phyloP scores from a whole-genome alignment of 92 coral and sea anemone genomes.

The Diadumene lineata region DNA sequence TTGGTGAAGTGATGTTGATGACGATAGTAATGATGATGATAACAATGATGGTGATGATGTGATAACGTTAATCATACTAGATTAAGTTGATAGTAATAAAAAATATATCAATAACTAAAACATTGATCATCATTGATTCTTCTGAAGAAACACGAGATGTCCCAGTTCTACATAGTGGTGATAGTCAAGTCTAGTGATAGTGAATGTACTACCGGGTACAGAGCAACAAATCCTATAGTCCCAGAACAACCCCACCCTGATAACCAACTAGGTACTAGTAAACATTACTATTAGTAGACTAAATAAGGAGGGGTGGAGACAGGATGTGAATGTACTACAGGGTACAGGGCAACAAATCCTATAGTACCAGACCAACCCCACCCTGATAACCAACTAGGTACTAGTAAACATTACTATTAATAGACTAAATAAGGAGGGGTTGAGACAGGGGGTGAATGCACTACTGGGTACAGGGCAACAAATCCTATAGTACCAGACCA shows the following conservation, averaged over 20 bases:
- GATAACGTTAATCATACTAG: too few species aligned
- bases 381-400: background rate
- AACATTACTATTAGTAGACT: too few species aligned
- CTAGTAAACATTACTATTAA: too few species aligned
- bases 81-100: too few species aligned
- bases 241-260: constrained; percentile 14
- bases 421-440: too few species aligned
- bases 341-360: constrained; percentile 62
- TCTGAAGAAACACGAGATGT: constrained; percentile 40
- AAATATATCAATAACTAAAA: too few species aligned
- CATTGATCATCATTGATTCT: too few species aligned
- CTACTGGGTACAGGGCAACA: constrained; percentile 52
- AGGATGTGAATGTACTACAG: constrained; percentile 74
- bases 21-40: background rate
- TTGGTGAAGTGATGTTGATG: background rate
- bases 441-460: too few species aligned
- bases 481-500: constrained; percentile 55
- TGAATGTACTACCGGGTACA: constrained; percentile 72
- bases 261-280: background rate
- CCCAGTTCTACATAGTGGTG: constrained; percentile 81
- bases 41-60: background rate
- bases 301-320: too few species aligned
- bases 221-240: constrained; percentile 52
- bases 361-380: constrained; percentile 22
- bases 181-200: constrained; percentile 85